These are phyloP conservation scores for Aix galericulata DNA, from an alignment of 2,113 vertebrate genomes.

Conservation along the genomic window DNA sequence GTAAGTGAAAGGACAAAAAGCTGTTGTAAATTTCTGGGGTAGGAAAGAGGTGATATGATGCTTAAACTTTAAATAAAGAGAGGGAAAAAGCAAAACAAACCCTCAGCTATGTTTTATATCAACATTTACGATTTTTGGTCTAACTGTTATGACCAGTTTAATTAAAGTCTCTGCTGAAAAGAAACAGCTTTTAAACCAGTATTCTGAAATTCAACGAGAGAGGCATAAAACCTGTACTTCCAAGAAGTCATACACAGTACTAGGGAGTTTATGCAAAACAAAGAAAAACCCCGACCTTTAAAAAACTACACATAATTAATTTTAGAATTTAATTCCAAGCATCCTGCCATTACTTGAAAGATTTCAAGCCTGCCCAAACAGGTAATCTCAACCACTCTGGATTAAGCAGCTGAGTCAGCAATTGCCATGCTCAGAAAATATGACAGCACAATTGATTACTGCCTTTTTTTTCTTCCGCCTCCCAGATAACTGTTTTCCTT, in stretches of 20 bases:
- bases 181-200: constrained; percentile 64
- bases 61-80: neutral
- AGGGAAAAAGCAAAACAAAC: neutral
- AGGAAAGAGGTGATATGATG: neutral
- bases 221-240: neutral
- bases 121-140: constrained; percentile 54
- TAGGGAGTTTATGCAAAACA: neutral
- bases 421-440: constrained; percentile 24
- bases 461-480: neutral
- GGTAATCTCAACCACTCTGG: constrained; percentile 2
- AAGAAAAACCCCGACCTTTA: neutral
- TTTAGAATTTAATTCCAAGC: neutral
- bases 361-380: constrained; percentile 7
- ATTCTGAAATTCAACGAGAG: constrained; percentile 10
- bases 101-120: neutral
- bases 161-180: constrained; percentile 84
- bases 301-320: neutral
- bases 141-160: constrained; percentile 76
- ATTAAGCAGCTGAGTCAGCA: constrained; percentile 32
- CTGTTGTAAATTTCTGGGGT: neutral
- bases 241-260: neutral
- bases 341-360: neutral
- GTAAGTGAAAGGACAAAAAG: neutral
- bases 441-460: constrained; percentile 60
- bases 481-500: constrained; percentile 51